Base-by-base conservation (phyloP, 64 coral and sea anemone species). In the Astreopora myriophthalma region DNA sequence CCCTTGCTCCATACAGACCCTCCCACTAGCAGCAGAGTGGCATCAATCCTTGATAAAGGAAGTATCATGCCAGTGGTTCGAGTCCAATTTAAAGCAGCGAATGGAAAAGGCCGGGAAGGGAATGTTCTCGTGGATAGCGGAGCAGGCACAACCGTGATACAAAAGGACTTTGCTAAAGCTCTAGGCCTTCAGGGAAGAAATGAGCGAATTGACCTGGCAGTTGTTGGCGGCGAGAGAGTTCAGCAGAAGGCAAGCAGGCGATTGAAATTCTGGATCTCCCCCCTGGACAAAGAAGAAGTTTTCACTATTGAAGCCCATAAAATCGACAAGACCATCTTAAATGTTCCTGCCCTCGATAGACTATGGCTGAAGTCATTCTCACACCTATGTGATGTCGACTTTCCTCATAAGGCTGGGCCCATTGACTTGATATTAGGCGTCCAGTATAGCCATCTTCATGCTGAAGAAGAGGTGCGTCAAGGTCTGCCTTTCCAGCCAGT, bases 71-170 rank as follows among this genome's bases (percentile, higher is more conserved):
- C 87, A 19, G 87, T 90, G 12, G 87, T 90, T 12, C 78, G 73
- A 79, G 87, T 80, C 6, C 30, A 49, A 14, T 68, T 90, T 35
- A 80, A 28, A 90, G n/a, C 74, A 10, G 20, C 23, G 11, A 90
- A 79, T 80, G 87, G 87, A 13, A 0, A 40, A 26, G 48, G 79
- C 55, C 48, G 25, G n/a, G 73, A 90, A 28, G 87, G 87, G 12
- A 90, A 80, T 26, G 74, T 80, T 32, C 74, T 90, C 19, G 34
- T 90, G 23, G 87, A 90, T 38, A 90, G 87, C 36, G 87, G 87
- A 22, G 87, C 87, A 2, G 73, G 73, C 24, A 90, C 87, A 8
- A 90, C 87, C 2, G 73, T 79, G 20, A 90, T 90, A n/a, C 32
- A 48, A 63, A 64, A 80, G 8, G 87, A 37, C 14, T 44, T 44